Conservation (phyloP, 2,113 vertebrate genomes). For the Acanthisitta chloris region DNA sequence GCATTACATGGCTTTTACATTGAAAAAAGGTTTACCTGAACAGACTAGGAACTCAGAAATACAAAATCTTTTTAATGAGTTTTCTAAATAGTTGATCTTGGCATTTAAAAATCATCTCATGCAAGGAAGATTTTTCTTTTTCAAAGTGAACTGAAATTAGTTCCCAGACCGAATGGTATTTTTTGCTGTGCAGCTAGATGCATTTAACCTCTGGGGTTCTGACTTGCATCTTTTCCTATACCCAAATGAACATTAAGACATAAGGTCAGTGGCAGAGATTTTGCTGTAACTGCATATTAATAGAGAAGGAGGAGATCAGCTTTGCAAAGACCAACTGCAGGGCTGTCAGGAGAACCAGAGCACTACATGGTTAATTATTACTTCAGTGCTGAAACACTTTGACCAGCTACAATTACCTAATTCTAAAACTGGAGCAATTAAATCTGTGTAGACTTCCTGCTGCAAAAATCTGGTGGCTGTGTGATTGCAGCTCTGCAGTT, state of each 20-base stretch:
- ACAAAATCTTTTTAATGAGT: neutral
- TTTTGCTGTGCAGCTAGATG: neutral
- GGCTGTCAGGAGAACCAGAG: neutral
- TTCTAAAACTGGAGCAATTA: conserved; percentile 21
- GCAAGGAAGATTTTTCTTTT: neutral
- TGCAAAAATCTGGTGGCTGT: neutral
- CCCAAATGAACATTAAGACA: neutral
- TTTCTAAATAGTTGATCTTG: neutral
- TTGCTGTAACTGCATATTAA: neutral
- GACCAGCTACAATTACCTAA: neutral
- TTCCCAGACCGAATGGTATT: neutral
- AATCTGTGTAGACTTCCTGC: neutral
- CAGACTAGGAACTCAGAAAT: neutral
- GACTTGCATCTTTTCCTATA: neutral
- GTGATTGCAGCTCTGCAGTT: neutral
- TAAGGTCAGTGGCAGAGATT: neutral
- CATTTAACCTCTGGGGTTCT: neutral
- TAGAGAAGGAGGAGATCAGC: neutral
- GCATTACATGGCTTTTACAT: neutral
- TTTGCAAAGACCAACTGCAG: neutral
- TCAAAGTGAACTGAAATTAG: neutral
- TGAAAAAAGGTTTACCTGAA: neutral
- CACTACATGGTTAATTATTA: conserved; percentile 14
- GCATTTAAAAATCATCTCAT: conserved; percentile 3
- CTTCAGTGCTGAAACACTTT: neutral